These are phyloP conservation scores for Hemiprocne comata DNA, from an alignment of 2,113 vertebrate species.

Conservation along the genomic window DNA sequence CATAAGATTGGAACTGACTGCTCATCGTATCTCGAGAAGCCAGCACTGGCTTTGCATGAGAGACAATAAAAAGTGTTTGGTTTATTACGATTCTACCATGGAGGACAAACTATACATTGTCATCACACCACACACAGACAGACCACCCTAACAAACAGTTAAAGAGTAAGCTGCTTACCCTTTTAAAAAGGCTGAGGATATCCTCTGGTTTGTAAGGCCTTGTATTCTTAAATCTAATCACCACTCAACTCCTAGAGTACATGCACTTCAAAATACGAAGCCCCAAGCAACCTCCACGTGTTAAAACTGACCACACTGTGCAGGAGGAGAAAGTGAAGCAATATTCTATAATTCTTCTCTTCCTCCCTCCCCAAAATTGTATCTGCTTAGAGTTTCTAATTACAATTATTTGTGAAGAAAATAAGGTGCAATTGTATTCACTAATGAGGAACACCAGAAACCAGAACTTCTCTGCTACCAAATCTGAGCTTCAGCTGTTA, in stretches of 20 bases:
- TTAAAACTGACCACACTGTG: background rate
- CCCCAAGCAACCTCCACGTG: background rate
- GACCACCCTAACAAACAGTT: background rate
- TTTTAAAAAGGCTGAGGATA: background rate
- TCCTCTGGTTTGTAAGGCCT: background rate
- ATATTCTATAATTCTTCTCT: background rate
- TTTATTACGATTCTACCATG: background rate
- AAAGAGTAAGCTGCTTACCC: background rate
- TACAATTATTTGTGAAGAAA: background rate
- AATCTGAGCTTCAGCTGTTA: background rate
- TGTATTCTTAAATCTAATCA: background rate
- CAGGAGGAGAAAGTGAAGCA: background rate
- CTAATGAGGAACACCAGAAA: background rate
- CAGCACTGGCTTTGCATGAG: background rate
- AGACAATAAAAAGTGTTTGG: background rate
- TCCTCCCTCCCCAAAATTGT: accelerated
- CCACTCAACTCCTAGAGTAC: background rate
- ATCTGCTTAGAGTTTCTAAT: background rate
- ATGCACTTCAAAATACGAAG: background rate
- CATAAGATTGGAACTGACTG: background rate
- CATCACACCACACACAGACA: background rate
- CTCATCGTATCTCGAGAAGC: background rate
- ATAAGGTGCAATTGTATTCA: background rate
- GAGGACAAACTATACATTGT: background rate
- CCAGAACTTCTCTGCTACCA: background rate